Conservation (phyloP, 1,140 invertebrate genomes). For the Catajapyx aquilonaris region DNA sequence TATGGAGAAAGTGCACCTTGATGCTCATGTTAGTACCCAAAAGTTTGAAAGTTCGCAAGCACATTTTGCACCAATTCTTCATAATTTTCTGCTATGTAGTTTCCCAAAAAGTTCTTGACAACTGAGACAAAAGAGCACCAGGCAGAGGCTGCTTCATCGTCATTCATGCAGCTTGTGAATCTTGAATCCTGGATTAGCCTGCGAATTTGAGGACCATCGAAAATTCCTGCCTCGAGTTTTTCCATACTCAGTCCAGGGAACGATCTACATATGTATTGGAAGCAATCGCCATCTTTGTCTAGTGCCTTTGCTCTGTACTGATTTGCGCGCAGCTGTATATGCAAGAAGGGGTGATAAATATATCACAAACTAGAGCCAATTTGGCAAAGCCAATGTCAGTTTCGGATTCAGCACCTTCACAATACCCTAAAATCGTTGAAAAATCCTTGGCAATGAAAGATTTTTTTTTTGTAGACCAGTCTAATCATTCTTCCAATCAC, state of each 20-base stretch:
- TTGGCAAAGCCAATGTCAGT: no score
- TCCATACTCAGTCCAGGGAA: constrained; percentile 12
- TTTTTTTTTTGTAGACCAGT: no score
- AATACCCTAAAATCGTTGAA: no score
- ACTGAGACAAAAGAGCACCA: constrained; percentile 10
- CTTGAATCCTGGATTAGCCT: constrained; percentile 7
- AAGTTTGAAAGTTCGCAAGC: constrained; percentile 8
- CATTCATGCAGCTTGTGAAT: constrained; percentile 11
- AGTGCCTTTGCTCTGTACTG: no score
- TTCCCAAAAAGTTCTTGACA: constrained; percentile 12
- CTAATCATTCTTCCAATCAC: no score
- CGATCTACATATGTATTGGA: constrained; percentile 14
- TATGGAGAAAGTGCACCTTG: constrained; percentile 9
- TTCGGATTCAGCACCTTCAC: no score
- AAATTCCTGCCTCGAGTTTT: constrained; percentile 10
- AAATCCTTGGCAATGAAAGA: no score
- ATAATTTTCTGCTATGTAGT: constrained; percentile 9
- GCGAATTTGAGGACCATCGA: constrained; percentile 10
- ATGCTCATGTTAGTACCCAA: constrained; percentile 9
- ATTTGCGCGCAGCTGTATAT: no score
- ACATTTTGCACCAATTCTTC: constrained; percentile 10
- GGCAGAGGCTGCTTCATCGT: constrained; percentile 10
- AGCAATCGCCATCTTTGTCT: constrained; percentile 15
- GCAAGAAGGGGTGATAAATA: no score
- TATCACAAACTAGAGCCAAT: no score